Conservation (phyloP, 2,888 invertebrate genomes). For the Dryadula phaetusa region DNA sequence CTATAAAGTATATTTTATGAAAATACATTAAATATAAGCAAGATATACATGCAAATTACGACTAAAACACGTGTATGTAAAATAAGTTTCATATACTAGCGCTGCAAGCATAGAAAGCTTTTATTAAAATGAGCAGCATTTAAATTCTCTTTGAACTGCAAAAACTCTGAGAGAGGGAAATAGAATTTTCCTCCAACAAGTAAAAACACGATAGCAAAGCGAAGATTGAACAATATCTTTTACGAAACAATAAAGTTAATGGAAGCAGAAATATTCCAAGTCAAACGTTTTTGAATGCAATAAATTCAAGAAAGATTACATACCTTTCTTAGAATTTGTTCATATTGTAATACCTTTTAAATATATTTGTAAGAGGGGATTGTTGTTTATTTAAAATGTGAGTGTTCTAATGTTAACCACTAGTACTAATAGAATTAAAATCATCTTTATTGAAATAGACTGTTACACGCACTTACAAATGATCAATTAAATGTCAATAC, state of each 20-base stretch:
- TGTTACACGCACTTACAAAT: no score
- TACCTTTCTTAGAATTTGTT: no score
- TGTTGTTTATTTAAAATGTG: no score
- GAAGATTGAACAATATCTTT: conserved; percentile 43
- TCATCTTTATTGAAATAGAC: no score
- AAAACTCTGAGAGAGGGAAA: conserved; percentile 24
- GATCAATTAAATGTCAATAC: no score
- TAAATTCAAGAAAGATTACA: background rate
- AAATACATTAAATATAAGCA: background rate
- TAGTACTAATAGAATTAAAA: no score
- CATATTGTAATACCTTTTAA: background rate
- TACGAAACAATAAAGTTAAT: conserved; percentile 42
- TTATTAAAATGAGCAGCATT: conserved; percentile 31
- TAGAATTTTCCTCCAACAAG: conserved; percentile 43
- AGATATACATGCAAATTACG: background rate
- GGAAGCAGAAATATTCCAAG: conserved; percentile 26
- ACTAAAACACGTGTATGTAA: conserved; percentile 7
- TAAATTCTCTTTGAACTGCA: conserved; percentile 28
- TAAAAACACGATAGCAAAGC: conserved; percentile 37
- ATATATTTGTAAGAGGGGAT: no score
- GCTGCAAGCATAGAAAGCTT: conserved; percentile 27
- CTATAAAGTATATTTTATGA: background rate
- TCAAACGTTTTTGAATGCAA: conserved; percentile 31
- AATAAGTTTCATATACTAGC: conserved; percentile 23
- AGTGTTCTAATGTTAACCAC: no score